Evolutionary conservation across 2,113 vertebrate genomes (phyloP), one percentile per base, ranked within the genome.

Genomic region (Mirounga angustirostris): DNA sequence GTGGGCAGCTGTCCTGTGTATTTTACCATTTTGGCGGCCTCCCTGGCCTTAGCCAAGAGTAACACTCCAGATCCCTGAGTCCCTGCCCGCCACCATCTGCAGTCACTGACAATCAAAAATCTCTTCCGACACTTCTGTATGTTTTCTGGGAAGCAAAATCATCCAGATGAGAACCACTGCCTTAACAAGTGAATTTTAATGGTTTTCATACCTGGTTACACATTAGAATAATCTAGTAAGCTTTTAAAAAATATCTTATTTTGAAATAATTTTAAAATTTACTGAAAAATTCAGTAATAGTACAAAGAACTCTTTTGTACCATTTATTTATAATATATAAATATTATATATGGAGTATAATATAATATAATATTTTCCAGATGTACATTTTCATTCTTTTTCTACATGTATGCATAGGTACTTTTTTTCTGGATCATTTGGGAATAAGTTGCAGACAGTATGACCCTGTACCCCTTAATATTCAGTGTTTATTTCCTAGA

Each of bases 221-320:
- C 1, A 46, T 69, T 82, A 50, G 40, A 63, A 78, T 87, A 87
- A 67, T 54, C 28, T 74, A 87, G 16, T 21, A 65, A 73, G 18
- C 15, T 91, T 83, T 61, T 78, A 2, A 30, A 76, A 78, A 78
- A 54, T 40, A 36, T 54, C 22, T 67, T 80, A 43, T 74, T 93
- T 94, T 65, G n/a, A 73, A 76, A 88, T 91, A 91, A 82, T 84
- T 92, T 94, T 10, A 88, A 95, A 90, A 52, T 88, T 88, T 93
- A 59, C 30, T 90, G 50, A 96, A 91, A 95, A 89, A 81, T 21
- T 4, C 16, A 83, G 13, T 52, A n/a, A 84, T 19, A 30, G 14
- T 67, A 81, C 65, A 69, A 69, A 95, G 50, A 80, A 86, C 18
- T 74, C 26, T 90, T 28, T 59, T 5, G 13, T 73, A 14, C 33